Conservation (phyloP, 2,797 vertebrate genomes). For the Cheirogaleus major region DNA sequence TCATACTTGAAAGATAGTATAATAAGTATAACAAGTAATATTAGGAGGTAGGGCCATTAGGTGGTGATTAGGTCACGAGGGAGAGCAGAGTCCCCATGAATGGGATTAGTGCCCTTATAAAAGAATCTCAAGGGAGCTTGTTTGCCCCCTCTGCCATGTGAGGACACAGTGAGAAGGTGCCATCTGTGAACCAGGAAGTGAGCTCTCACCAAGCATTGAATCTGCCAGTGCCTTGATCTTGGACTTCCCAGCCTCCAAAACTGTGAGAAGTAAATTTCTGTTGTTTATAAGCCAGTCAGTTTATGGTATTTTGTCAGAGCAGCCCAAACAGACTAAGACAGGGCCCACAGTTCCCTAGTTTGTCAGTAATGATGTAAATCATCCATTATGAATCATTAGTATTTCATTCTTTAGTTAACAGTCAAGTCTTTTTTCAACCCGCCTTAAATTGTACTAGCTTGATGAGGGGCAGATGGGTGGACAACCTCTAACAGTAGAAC, state of each 20-base stretch:
- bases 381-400: background rate
- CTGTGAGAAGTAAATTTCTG: background rate
- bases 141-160: background rate
- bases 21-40: background rate
- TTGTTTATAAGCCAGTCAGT: background rate
- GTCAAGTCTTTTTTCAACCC: background rate
- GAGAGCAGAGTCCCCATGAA: background rate
- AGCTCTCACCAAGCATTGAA: background rate
- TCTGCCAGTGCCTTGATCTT: background rate
- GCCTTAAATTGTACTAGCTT: background rate
- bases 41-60: background rate
- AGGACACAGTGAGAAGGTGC: background rate
- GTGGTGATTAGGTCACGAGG: background rate
- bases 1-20: background rate
- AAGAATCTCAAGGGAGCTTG: background rate
- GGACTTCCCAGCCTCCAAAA: background rate
- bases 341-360: background rate
- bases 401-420: constrained; percentile 2
- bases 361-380: background rate
- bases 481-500: background rate
- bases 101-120: background rate
- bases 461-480: background rate
- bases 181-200: background rate
- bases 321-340: background rate
- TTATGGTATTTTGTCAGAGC: background rate